phyloP scores from a whole-genome alignment of 2,888 invertebrate species.

The Cylloceria caligata region DNA sequence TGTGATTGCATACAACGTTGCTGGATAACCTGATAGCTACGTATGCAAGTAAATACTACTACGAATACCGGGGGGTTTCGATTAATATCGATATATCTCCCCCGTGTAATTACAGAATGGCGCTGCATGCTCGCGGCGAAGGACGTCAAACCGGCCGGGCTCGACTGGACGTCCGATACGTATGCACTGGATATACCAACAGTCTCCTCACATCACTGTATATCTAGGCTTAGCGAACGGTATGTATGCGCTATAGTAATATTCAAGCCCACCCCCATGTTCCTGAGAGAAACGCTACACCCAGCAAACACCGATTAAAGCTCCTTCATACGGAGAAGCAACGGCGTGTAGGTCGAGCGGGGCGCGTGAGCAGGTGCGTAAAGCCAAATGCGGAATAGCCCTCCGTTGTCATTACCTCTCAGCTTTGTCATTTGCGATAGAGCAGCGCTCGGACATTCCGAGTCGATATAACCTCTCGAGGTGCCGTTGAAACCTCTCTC shows the following conservation, averaged over 20 bases:
- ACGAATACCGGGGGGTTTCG: constrained; percentile 59
- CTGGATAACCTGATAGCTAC: not conserved
- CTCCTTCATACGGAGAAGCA: constrained; percentile 19
- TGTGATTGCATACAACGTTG: constrained; percentile 5
- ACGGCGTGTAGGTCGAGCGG: not conserved
- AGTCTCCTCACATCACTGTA: constrained; percentile 1
- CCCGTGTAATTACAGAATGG: constrained; percentile 76
- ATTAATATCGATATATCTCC: constrained; percentile 75
- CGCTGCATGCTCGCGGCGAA: constrained; percentile 59
- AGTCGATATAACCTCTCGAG: constrained; percentile 56
- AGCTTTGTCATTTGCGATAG: constrained; percentile 60
- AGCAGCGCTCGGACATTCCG: constrained; percentile 17
- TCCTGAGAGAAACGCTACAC: constrained; percentile 44
- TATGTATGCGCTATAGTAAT: constrained; percentile 4
- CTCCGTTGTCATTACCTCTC: constrained; percentile 57
- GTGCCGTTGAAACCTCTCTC: constrained; percentile 6
- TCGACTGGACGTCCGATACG: constrained; percentile 39
- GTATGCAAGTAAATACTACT: constrained; percentile 4
- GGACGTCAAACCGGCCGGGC: constrained; percentile 53
- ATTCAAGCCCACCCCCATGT: not conserved
- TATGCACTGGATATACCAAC: constrained; percentile 24
- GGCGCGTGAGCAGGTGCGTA: constrained; percentile 46
- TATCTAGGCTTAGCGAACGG: constrained; percentile 20
- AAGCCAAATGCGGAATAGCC: constrained; percentile 59
- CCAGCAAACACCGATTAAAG: constrained; percentile 40